Base-by-base conservation (phyloP, 1,140 invertebrate genomes). In the Xylocopa sonorina region DNA sequence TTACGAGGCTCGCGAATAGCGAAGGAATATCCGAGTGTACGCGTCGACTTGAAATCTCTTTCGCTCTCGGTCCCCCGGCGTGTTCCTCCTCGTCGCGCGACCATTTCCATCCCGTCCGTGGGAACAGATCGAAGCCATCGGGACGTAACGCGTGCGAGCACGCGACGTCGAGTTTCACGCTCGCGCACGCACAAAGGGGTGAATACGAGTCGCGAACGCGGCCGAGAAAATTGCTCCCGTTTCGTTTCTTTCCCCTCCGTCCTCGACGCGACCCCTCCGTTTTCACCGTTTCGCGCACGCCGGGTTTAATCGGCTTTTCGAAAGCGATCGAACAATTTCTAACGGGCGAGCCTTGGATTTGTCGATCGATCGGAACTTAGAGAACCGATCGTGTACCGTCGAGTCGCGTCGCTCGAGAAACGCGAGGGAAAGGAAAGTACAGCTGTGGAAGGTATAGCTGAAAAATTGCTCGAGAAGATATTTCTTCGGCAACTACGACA, bases 91-190 rank as follows among this genome's bases (percentile, higher is more conserved):
- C 62, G 21, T 14, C 51, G 5, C 27, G 18, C 46, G 50, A 24
- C 50, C 51, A 66, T 80, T 80, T 75, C 71, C 71, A 79, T 57
- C 38, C 79, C 53, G 64, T 77, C n/a, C 80, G 51, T 58, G 21
- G 74, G 72, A 69, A 78, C 78, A 78, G 74, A 81, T 81, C 58
- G 80, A 78, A 72, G 80, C 66, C 64, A 77, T 74, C 78, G 78
- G 21, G 60, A 57, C 62, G 69, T 74, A 60, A 80, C 75, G 55
- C 55, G 24, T 51, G 43, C 74, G 18, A 32, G 63, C 18, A 41
- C 38, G 24, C 51, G 34, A 24, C 66, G 29, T 27, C 10, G 18
- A 58, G 29, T 34, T 34, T 60, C 43, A 29, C 43, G 12, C 58
- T 43, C 63, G 32, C 10, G 16, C 46, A 58, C 53, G 46, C 63